Base-by-base conservation (phyloP, 2,113 vertebrate species). In the Seriola quinqueradiata region DNA sequence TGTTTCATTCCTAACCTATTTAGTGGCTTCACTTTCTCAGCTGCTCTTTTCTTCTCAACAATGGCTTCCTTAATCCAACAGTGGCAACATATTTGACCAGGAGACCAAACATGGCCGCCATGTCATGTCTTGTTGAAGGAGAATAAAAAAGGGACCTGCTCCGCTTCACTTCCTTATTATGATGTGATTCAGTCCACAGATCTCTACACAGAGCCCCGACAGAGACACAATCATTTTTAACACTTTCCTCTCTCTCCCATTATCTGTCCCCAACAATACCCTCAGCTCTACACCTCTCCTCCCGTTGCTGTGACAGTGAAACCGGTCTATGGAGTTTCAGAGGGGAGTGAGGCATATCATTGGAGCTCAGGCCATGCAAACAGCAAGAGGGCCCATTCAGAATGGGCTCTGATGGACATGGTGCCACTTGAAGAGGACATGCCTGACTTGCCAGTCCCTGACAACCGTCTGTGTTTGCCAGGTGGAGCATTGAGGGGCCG, bases 391-490 rank as follows among this genome's bases (percentile, higher is more conserved):
- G 89, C 92, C 95, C 95, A 95, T 97, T 96, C 95, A 96, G 95
- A 70, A 77, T 23, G 67, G 78, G 73, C 90, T 89, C 5, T 83
- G 95, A 92, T 95, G 95, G 96, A 97, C 97, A 93, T 91, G 85
- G 89, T 89, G 94, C 91, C 95, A 94, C 95, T 97, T 93, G 95
- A 96, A 95, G 83, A 94, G 97, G 97, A 97, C 94, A 97, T 96
- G 97, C 96, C 96, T 97, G 97, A 96, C 92, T 98, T 96, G 93
- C 95, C 94, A 83, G 96, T 93, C 95, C 97, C 96, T 97, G 97
- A 97, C 96, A 96, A 96, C 96, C 90, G 93, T 95, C 95, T 95
- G 91, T 95, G 96, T 96, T 97, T 97, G 96, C 95, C 95, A 96
- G 92, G 84, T 76, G 67, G 95, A 93, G 96, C 95, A 94, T 97